Evolutionary conservation across 2,113 vertebrate species (phyloP).

Genomic region (Equus quagga): DNA sequence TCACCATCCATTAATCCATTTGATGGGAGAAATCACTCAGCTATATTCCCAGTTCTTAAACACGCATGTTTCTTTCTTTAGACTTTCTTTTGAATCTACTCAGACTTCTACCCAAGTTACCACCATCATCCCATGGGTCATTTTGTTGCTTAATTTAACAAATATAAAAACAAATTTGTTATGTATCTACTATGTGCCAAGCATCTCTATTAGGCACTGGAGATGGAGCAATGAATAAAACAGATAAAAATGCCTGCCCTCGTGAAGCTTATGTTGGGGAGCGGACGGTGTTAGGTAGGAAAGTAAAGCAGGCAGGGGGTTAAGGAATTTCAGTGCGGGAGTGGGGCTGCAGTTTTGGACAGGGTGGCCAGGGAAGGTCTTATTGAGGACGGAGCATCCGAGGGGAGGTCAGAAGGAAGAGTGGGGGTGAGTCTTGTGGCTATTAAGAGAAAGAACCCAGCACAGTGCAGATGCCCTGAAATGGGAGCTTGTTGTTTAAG

Average conservation of each 20-base stretch:
- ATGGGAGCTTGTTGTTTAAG: background rate
- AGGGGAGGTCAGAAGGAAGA: background rate
- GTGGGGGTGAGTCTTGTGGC: background rate
- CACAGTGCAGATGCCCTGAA: background rate
- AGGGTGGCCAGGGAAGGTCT: background rate
- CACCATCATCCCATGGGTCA: background rate
- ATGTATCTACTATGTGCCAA: background rate
- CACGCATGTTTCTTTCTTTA: background rate
- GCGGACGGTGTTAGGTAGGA: background rate
- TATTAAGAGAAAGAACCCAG: background rate
- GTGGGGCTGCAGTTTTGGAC: background rate
- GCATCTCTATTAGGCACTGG: background rate
- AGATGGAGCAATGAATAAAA: background rate
- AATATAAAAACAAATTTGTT: background rate
- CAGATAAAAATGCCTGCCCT: background rate
- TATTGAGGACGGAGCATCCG: background rate
- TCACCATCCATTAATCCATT: background rate
- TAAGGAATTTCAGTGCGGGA: background rate
- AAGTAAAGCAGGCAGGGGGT: background rate
- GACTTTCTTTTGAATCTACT: background rate
- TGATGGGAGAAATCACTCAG: background rate
- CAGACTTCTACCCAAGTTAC: background rate
- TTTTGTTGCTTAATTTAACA: background rate
- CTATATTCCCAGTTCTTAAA: background rate
- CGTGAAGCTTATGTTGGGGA: background rate